Evolutionary conservation across 2,113 vertebrate species (phyloP), one percentile per base, ranked within the genome.

Genomic region (Phrynosoma blainvillii): DNA sequence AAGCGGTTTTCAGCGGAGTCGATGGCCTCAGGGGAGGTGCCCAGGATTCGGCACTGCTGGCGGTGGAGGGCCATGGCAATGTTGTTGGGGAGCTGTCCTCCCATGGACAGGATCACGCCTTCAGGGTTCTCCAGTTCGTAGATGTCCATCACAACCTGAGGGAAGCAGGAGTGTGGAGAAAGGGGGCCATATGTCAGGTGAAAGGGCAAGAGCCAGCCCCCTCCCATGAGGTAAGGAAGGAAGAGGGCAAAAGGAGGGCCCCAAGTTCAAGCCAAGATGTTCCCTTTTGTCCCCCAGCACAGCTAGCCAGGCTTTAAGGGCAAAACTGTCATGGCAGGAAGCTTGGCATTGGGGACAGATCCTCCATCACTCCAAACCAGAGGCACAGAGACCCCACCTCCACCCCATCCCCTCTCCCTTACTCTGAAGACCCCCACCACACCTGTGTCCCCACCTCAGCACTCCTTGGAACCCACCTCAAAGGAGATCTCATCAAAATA

Each of bases 401-500:
- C 0, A 42, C 2, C 8, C 76, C 20, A 0, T 14, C 36, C 74
- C 20, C 40, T 25, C 25, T 2, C 59, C 59, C 59, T 62, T 62
- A 3, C 59, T 12, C 59, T 62, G 59, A 62, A 62, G 59, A 70
- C 68, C 68, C 27, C 27, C 10, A 66, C 8, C 68, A 2, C 8
- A 25, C 25, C 2, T 18, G 20, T 23, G 25, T 20, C 68, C 23
- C 68, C 23, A 5, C 68, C 25, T 27, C 68, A 7, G 10, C 68
- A 47, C 47, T 47, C 47, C 47, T 47, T 11, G 52, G 25, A 1
- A 1, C 95, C 95, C 68, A 99, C 99, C 98, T 99, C 99, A 68
- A 99, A 99, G 88, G 99, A 99, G 90, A 99, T 99, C 95, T 99
- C 99, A 0, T 99, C 99, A 0, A 99, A 99, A 95, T 99, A 99